Conservation (phyloP, 2,113 vertebrate genomes). For the Caretta caretta region DNA sequence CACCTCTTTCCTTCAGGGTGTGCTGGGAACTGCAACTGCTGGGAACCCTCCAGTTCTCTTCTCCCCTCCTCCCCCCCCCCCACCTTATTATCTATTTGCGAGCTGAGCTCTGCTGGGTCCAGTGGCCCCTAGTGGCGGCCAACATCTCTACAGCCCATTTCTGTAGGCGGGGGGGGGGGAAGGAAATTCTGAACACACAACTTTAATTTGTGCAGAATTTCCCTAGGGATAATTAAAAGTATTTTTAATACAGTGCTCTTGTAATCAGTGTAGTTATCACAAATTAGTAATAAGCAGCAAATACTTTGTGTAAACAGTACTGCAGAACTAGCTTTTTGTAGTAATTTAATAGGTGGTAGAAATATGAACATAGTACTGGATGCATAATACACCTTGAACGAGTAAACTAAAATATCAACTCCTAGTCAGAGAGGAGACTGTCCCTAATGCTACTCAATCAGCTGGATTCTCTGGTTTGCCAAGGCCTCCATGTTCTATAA, state of each 20-base stretch:
- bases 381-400: background rate
- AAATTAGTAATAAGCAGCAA: background rate
- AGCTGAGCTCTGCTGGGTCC: no score
- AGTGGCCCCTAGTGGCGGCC: no score
- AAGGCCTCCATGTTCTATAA: background rate
- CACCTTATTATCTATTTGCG: no score
- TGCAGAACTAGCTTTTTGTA: background rate
- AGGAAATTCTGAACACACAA: no score
- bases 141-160: no score
- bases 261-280: background rate
- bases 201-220: no score
- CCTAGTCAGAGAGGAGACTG: background rate
- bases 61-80: no score
- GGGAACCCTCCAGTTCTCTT: no score
- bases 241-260: background rate
- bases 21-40: no score
- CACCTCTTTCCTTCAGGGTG: no score
- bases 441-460: background rate
- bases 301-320: background rate
- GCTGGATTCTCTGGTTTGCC: background rate
- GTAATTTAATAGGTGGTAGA: background rate
- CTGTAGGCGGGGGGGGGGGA: no score
- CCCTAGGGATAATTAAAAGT: background rate
- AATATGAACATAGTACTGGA: background rate
- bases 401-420: background rate